Percentiles rank a stretch among this genome's conserved stretches.
phyloP scores from a whole-genome alignment of 2,888 invertebrate species.

The Rhingia rostrata region DNA sequence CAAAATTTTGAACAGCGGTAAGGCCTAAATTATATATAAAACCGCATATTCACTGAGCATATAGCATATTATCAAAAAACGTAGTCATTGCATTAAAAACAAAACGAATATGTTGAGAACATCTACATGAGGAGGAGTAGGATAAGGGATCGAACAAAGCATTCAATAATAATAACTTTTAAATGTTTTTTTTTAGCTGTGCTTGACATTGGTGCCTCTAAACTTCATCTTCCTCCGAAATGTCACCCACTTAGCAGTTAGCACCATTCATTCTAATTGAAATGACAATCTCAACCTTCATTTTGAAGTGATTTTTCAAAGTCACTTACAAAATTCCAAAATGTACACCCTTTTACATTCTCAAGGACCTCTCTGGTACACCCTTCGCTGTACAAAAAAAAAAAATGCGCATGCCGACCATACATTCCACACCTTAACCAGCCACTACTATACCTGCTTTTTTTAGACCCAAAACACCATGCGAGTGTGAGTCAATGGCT shows the following conservation, averaged over 20 bases:
- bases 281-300: constrained; percentile 29
- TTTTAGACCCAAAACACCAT: constrained; percentile 1
- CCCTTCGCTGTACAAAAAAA: not conserved
- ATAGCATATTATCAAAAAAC: too few relatives aligned
- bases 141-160: too few relatives aligned
- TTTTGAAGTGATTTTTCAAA: constrained; percentile 28
- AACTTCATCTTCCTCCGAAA: not conserved
- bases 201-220: too few relatives aligned
- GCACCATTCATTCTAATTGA: constrained; percentile 4
- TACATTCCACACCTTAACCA: not conserved
- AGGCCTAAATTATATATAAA: too few relatives aligned
- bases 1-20: too few relatives aligned
- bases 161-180: too few relatives aligned
- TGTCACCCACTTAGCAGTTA: not conserved
- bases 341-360: not conserved
- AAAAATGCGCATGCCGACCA: constrained; percentile 3
- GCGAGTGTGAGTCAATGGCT: constrained; percentile 55
- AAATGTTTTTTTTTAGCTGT: too few relatives aligned
- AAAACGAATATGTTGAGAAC: too few relatives aligned
- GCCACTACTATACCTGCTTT: constrained; percentile 4
- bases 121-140: too few relatives aligned
- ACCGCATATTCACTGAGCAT: too few relatives aligned
- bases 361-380: constrained; percentile 3
- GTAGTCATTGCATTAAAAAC: too few relatives aligned
- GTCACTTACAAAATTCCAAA: constrained; percentile 5